phyloP scores from a whole-genome alignment of 2,888 invertebrate genomes.

The Drosophila neotestacea region DNA sequence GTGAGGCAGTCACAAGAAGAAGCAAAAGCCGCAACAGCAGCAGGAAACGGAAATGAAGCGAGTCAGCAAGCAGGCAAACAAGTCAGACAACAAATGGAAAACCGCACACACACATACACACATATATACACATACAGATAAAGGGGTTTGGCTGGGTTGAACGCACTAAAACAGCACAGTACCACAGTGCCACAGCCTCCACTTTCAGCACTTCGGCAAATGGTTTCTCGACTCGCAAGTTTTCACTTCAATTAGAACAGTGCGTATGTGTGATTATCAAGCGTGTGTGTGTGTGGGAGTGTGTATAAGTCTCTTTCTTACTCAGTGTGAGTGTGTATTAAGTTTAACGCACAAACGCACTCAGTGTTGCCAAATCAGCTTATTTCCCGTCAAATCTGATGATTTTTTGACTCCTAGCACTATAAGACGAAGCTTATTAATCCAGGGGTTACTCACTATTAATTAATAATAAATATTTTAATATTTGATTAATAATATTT shows the following conservation, averaged over 20 bases:
- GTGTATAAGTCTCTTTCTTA: conserved; percentile 1
- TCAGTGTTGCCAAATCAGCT: too few relatives aligned
- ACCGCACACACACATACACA: conserved; percentile 1
- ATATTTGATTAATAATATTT: too few relatives aligned
- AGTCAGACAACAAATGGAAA: conserved; percentile 44
- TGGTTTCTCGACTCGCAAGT: conserved; percentile 36
- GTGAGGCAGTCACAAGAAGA: conserved; percentile 9
- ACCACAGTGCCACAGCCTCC: conserved; percentile 7
- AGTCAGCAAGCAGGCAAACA: conserved; percentile 49
- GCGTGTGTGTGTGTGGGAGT: conserved; percentile 8
- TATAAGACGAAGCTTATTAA: too few relatives aligned
- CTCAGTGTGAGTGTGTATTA: conserved; percentile 8
- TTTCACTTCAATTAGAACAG: conserved; percentile 68
- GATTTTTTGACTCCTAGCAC: too few relatives aligned
- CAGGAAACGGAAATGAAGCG: conserved; percentile 72
- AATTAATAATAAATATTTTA: too few relatives aligned
- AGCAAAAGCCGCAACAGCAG: conserved; percentile 10
- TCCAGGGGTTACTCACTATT: too few relatives aligned
- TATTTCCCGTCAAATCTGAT: too few relatives aligned
- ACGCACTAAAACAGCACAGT: conserved; percentile 32
- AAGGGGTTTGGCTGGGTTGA: conserved; percentile 46
- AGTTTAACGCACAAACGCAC: conserved; percentile 14
- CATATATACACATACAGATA: neutral
- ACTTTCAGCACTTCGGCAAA: conserved; percentile 21
- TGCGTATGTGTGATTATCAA: conserved; percentile 16